Evolutionary conservation across 2,113 vertebrate species (phyloP).

Genomic region (Muscicapa adusta): DNA sequence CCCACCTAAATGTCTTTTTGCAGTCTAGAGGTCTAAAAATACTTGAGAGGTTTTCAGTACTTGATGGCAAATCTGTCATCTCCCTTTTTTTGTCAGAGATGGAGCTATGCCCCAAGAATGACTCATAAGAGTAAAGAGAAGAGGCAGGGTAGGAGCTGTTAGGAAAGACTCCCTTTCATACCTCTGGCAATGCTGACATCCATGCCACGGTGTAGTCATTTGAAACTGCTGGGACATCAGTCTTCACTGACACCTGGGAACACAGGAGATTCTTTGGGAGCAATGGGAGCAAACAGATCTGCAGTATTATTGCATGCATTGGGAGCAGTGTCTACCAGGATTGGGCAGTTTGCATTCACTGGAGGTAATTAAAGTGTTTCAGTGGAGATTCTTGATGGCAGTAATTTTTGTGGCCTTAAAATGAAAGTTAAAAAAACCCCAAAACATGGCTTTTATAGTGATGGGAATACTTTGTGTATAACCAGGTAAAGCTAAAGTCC

Average conservation of each 20-base stretch:
- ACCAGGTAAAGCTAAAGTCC: background rate
- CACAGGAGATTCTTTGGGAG: background rate
- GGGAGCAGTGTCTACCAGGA: background rate
- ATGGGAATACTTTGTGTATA: background rate
- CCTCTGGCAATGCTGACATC: constrained; percentile 52
- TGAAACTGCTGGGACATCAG: constrained; percentile 32
- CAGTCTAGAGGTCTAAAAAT: constrained; percentile 9
- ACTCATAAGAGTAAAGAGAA: background rate
- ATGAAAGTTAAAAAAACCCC: background rate
- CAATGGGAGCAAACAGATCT: background rate
- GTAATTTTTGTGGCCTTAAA: background rate
- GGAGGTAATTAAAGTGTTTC: background rate
- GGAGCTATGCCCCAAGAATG: background rate
- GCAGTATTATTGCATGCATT: background rate
- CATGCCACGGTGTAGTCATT: constrained; percentile 26
- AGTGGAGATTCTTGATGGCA: background rate
- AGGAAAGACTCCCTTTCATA: background rate
- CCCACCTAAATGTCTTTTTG: background rate
- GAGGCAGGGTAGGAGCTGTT: background rate
- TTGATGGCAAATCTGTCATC: background rate
- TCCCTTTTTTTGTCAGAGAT: background rate
- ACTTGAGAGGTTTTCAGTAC: background rate
- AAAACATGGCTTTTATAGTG: background rate
- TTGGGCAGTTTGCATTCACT: background rate
- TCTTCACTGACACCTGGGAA: constrained; percentile 53